These are phyloP conservation scores for Brachyhypopomus occidentalis DNA, from an alignment of 2,113 vertebrate genomes.

Conservation along the genomic window DNA sequence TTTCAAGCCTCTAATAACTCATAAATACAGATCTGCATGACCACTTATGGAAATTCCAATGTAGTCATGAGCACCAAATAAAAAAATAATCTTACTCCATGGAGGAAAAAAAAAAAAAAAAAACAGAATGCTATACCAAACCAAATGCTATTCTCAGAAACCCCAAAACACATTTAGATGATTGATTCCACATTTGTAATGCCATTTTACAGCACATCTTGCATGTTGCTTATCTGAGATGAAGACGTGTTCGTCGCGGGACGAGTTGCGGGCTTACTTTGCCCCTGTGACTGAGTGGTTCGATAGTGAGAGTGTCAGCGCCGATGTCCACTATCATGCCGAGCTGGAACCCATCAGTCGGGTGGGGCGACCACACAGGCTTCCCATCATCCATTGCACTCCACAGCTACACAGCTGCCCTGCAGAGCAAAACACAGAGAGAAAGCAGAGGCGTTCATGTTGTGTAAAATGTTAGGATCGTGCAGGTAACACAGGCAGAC, in stretches of 20 bases:
- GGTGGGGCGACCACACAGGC: constrained; percentile 97
- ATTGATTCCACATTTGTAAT: too few relatives aligned
- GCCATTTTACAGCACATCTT: too few relatives aligned
- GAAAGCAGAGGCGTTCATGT: not conserved
- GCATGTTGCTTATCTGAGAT: not conserved
- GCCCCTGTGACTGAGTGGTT: constrained; percentile 86
- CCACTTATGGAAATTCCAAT: constrained; percentile 1
- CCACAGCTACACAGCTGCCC: constrained; percentile 55
- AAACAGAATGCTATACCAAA: not conserved
- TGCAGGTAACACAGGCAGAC: not conserved
- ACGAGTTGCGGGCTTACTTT: constrained; percentile 80
- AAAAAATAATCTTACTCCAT: not conserved
- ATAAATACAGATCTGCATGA: not conserved
- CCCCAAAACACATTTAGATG: too few relatives aligned
- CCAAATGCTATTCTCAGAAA: too few relatives aligned
- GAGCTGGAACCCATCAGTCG: constrained; percentile 95
- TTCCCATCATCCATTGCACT: constrained; percentile 95
- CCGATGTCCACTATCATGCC: constrained; percentile 95
- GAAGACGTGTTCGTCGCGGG: not conserved
- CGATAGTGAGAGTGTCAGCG: constrained; percentile 89
- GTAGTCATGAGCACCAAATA: not conserved
- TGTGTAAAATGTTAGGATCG: not conserved
- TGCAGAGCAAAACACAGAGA: constrained; percentile 37
- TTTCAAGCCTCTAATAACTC: not conserved
- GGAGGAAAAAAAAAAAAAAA: not conserved